These are phyloP conservation scores for Procapra przewalskii DNA, from an alignment of 2,113 vertebrate genomes.

Conservation along the genomic window DNA sequence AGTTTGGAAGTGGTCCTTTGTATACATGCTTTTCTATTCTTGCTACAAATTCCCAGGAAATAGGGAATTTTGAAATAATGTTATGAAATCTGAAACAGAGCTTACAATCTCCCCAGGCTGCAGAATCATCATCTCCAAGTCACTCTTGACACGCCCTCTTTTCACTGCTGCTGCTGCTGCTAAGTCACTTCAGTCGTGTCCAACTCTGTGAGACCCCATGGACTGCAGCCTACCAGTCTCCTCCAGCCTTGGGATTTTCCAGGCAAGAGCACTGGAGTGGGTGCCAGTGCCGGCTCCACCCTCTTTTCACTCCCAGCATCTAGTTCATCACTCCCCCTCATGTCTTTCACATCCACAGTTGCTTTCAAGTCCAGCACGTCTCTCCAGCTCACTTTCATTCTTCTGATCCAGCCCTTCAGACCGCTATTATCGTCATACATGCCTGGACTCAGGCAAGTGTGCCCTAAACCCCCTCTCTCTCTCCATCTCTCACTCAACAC, in stretches of 20 bases:
- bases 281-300: too few relatives aligned
- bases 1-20: neutral
- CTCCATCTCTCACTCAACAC: neutral
- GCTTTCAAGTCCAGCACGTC: fast-evolving
- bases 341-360: fast-evolving
- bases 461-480: neutral
- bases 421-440: neutral
- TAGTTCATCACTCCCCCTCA: fast-evolving
- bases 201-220: too few relatives aligned
- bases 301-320: neutral
- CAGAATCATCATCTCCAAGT: fast-evolving
- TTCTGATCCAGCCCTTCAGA: neutral
- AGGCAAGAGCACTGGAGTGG: too few relatives aligned
- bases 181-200: too few relatives aligned
- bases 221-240: too few relatives aligned
- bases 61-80: neutral
- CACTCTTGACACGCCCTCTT: neutral
- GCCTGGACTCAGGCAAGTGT: neutral
- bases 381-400: neutral
- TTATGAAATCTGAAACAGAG: neutral
- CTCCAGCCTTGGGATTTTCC: too few relatives aligned
- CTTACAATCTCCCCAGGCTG: fast-evolving
- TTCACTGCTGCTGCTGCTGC: too few relatives aligned
- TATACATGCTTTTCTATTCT: neutral
- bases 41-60: neutral